Base-by-base conservation (phyloP, 2,113 vertebrate genomes). In the Myotis lucifugus region DNA sequence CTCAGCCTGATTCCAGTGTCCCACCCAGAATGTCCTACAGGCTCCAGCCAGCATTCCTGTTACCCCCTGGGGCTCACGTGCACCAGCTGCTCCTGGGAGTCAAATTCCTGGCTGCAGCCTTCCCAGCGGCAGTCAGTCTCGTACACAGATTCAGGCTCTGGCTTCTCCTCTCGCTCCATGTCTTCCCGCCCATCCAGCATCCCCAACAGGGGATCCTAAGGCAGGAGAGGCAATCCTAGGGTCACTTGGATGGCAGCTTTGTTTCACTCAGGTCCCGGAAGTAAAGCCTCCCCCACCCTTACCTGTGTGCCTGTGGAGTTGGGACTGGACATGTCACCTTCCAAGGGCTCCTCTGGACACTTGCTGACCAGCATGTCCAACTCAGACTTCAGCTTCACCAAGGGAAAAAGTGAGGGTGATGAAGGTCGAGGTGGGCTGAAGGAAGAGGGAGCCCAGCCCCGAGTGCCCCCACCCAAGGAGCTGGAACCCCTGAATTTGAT, bases 111-210 rank as follows among this genome's bases (percentile, higher is more conserved):
- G 98, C 97, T 99, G 95, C 99, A 99, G 94, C 98, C 99, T 2
- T 99, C 99, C 99, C 99, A 99, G 98, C 98, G 99, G 97, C 99
- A 99, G 96, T 99, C 99, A 21, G 99, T 99, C 98, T 99, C 99
- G 14, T 99, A 99, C 70, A 99, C 97, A 0, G 98, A 98, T 77
- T 99, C 99, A 0, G 99, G 98, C 96, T 99, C 99, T 0, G 98
- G 98, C 93, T 99, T 99, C 74, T 99, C 99, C 70, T 99, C 99
- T 96, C 99, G 99, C 97, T 99, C 99, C 95, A 99, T 97, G 85
- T 99, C 99, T 34, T 99, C 99, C 81, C 99, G 97, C 12, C 99
- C 98, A 54, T 99, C 99, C 61, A 99, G 98, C 85, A 99, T 97
- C 74, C 99, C 99, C 96, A 99, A 88, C 78, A 99, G 98, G 69